These are phyloP conservation scores for Phoxinus phoxinus DNA, from an alignment of 2,113 vertebrate genomes.

Conservation along the genomic window DNA sequence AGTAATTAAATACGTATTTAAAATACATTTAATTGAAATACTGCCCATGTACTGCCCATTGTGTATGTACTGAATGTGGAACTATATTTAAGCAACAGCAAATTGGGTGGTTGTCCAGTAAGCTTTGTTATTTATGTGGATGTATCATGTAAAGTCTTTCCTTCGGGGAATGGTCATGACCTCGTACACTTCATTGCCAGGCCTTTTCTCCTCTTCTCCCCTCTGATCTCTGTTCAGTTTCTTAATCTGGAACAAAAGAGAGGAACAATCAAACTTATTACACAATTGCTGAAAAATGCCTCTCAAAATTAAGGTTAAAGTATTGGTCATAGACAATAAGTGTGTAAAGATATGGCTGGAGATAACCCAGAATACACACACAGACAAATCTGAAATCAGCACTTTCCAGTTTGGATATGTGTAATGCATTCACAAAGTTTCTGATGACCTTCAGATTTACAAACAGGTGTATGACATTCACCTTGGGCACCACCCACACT, in stretches of 20 bases:
- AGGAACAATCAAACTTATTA: background rate
- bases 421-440: background rate
- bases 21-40: too few species aligned
- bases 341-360: background rate
- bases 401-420: background rate
- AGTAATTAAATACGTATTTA: too few species aligned
- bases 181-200: constrained; percentile 2
- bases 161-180: background rate
- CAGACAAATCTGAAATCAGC: background rate
- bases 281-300: background rate
- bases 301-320: background rate
- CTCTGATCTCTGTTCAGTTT: background rate
- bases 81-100: too few species aligned
- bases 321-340: background rate
- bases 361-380: background rate
- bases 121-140: background rate
- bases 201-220: background rate
- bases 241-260: constrained; percentile 4
- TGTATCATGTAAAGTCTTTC: background rate
- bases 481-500: constrained; percentile 36
- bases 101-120: too few species aligned
- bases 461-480: background rate
- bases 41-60: too few species aligned
- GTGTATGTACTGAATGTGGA: too few species aligned
- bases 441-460: background rate